Evolutionary conservation across 2,888 invertebrate species (phyloP).

Genomic region (Trichogramma dendrolimi): DNA sequence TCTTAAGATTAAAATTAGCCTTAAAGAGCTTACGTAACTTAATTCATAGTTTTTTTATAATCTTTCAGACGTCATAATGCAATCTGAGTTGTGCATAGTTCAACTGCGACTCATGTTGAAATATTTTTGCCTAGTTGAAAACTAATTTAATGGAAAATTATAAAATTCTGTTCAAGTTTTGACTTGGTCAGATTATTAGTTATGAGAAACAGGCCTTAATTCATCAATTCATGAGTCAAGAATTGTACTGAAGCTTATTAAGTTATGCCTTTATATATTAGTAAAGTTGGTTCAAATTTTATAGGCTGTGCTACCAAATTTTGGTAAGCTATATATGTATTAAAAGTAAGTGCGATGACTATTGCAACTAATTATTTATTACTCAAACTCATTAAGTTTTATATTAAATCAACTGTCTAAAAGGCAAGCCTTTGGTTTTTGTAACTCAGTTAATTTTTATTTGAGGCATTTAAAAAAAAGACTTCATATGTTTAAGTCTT

Average conservation of each 20-base stretch:
- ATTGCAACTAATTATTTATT: conserved; percentile 9
- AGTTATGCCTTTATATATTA: conserved; percentile 21
- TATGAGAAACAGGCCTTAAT: conserved; percentile 22
- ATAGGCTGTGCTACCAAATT: conserved; percentile 12
- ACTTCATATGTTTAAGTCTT: not conserved
- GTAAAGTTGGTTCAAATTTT: conserved; percentile 12
- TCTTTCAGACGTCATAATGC: conserved; percentile 14
- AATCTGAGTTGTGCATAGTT: conserved; percentile 22
- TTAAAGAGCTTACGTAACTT: conserved; percentile 28
- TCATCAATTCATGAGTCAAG: conserved; percentile 23
- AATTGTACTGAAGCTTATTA: conserved; percentile 27
- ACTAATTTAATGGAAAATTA: conserved; percentile 7
- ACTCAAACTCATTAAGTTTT: conserved; percentile 21
- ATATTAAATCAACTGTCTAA: not conserved
- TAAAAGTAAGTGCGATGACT: too few species aligned
- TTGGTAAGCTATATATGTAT: too few species aligned
- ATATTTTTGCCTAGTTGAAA: not conserved
- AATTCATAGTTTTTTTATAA: conserved; percentile 23
- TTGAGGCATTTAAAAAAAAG: conserved; percentile 5
- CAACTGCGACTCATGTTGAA: conserved; percentile 12
- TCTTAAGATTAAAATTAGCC: conserved; percentile 25
- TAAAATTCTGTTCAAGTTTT: conserved; percentile 26
- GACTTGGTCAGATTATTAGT: conserved; percentile 13
- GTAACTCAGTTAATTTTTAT: conserved; percentile 20
- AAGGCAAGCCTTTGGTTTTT: conserved; percentile 21